Base-by-base conservation (phyloP, 2,888 invertebrate species). In the Dolichomitus sp. region DNA sequence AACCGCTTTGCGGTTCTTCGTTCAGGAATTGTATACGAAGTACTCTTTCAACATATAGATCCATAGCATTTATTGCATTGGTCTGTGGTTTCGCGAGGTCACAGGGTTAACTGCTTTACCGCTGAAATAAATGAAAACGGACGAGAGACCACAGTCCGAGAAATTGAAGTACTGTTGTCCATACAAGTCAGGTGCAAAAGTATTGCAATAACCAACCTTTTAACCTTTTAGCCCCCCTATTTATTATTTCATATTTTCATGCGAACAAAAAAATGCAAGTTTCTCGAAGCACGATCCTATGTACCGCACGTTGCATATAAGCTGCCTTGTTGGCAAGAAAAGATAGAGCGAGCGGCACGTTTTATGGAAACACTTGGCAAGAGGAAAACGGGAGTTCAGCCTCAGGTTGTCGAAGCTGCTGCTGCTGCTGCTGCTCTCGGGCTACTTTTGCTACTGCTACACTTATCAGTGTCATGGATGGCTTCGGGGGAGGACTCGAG, bases 1-100 rank as follows among this genome's bases (percentile, higher is more conserved):
- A 61, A 48, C 61, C 33, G 37, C 73, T 37, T 23, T 61, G 73
- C 50, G 73, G 61, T 73, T 61, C 19, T 19, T 61, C 30, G 33
- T 57, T 27, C 59, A 27, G 30, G 33, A 72, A 72, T 73, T 61
- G 61, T 50, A 7, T 33, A 33, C 73, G 61, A 61, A 23, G 19
- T n/a, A 19, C 7, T 59, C 33, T 37, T 50, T 4, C 59, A 61
- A 61, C 37, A 40, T 61, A 37, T 27, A n/a, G 6, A 54, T 30
- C 27, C 45, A 45, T 27, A 14, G 50, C 30, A 61, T 48, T 73
- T 48, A 33, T 73, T 19, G 61, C n/a, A 40, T 33, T 33, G 45
- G 30, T 59, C 42, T 59, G 45, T 27, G 59, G 33, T 7, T 19
- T 30, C 12, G 19, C 17, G 19, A 45, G 45, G 57, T 45, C 61